Evolutionary conservation across 2,888 invertebrate genomes (phyloP), one percentile per base, ranked within the genome.

Genomic region (Calliopum simillimum): DNA sequence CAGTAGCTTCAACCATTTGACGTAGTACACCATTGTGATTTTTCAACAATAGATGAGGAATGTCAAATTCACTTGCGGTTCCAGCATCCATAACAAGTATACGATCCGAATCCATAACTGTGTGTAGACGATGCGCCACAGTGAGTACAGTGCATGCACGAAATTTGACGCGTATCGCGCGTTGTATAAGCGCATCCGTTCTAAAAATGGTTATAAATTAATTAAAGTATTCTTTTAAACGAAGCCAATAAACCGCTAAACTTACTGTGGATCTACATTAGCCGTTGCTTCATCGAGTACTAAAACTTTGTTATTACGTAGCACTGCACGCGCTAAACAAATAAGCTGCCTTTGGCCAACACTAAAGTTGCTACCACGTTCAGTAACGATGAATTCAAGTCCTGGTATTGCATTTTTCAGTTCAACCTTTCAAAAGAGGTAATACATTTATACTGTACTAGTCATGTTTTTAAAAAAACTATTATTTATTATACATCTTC

Each of bases 101-200:
- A 72, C 92, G 89, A 87, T 96, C 95, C 0, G 94, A 95, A 85
- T 97, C 97, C 92, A 97, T 96, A 74, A 97, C 94, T 0, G 97
- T 97, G 83, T 97, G 92, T 41, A 98, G 88, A 53, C 97, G 89
- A 86, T 97, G 97, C 4, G 97, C 97, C 46, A 97, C 95, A 0
- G 96, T 97, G 51, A 97, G 86, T 11, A 97, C 96, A 0, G 96
- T 96, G 84, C 95, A 96, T 21, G 92, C 87, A 14, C 89, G 88
- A 82, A 97, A 97, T 80, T 93, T 93, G 51, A 88, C 88, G 69
- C 95, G 88, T 69, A 97, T 95, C 0, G 96, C 94, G 80, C 88
- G 89, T 85, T 96, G 96, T 79, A 96, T 96, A 70, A 96, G 88
- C 59, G 89, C 90, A 84, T 96, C 96, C 14, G 96, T 96, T 83